Evolutionary conservation across 2,113 vertebrate genomes (phyloP), one percentile per base, ranked within the genome.

Genomic region (Sceloporus tristichus): DNA sequence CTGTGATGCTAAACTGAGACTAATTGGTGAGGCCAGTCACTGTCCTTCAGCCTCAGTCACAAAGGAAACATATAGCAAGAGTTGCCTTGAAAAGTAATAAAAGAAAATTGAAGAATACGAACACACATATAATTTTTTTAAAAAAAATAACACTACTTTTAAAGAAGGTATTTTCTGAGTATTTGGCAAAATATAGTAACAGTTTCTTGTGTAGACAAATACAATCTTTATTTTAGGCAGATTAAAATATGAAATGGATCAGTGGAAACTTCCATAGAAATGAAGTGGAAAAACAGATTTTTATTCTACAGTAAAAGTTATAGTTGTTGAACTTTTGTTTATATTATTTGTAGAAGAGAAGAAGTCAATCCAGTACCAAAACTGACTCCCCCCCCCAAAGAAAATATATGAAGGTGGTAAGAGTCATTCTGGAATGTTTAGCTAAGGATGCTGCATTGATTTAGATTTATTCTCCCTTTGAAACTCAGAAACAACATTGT

Each of bases 301-400:
- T 3, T 56, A 14, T 54, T 6, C 11, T 38, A 29, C 1, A 21
- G 48, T 23, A 14, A 65, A 71, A 4, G 25, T 40, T 74, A 29
- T 40, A 75, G 21, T 83, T 54, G 13, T 62, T 68, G 27, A 38
- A 14, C 27, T 16, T 88, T 84, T 3, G 11, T 70, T 76, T 48
- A 40, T 16, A 79, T 16, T 73, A 90, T 89, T 91, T 92, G 25
- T 73, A 27, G 73, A 79, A 89, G 87, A 18, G n/a, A 34, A 86
- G 19, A 71, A 83, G 48, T 8, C 21, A 88, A 6, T 40, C 13
- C n/a, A 19, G 40, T 85, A 90, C 86, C 86, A 92, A 79, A 11
- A 68, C 73, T 83, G 82, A 59, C 19, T 59, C n/a, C 21, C 48
- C 66, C 9, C 9, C 9, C 9, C 9, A 66, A 29, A 71, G 11